Evolutionary conservation across 2,113 vertebrate genomes (phyloP).

Genomic region (Pterocles burchelli): DNA sequence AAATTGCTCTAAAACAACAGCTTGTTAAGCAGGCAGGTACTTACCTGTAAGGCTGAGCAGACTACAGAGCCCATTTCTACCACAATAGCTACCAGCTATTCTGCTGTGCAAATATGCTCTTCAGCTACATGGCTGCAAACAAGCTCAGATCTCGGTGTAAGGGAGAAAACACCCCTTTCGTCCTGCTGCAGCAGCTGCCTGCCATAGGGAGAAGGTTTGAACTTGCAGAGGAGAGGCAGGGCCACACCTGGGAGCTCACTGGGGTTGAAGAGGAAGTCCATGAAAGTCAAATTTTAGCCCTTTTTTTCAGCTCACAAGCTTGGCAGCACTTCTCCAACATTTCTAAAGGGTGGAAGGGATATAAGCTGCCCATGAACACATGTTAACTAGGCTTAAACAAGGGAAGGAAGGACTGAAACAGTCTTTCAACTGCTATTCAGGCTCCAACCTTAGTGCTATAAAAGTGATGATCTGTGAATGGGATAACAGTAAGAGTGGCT

Average conservation of each 20-base stretch:
- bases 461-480: background rate
- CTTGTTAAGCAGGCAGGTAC: conserved; percentile 30
- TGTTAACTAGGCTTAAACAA: background rate
- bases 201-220: background rate
- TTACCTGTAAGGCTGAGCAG: background rate
- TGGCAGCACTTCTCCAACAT: background rate
- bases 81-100: conserved; percentile 1
- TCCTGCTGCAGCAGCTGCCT: background rate
- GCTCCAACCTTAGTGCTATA: background rate
- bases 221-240: background rate
- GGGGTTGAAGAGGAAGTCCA: background rate
- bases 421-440: background rate
- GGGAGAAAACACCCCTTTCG: background rate
- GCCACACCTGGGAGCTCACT: background rate
- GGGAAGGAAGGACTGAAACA: background rate
- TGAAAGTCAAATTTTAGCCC: background rate
- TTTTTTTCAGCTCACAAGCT: background rate
- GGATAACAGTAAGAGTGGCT: background rate
- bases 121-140: background rate
- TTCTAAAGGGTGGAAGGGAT: background rate
- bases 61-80: background rate
- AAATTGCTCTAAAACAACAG: background rate
- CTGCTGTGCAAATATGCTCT: background rate
- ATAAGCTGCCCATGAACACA: background rate
- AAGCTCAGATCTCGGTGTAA: background rate